These are phyloP conservation scores for Psittacula derbiana DNA, from an alignment of 2,797 vertebrate genomes.

Conservation along the genomic window DNA sequence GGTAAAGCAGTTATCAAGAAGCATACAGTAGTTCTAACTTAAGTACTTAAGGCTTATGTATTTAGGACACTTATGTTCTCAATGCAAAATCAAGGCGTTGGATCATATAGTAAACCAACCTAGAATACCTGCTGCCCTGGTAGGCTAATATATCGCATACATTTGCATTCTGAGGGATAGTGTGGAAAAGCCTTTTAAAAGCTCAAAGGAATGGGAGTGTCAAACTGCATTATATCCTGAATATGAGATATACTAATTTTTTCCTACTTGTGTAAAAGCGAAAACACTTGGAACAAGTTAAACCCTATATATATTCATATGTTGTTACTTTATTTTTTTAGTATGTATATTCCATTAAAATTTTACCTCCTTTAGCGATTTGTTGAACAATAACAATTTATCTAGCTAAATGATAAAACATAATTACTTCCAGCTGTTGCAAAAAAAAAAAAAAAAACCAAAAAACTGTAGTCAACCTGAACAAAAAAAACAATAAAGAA, in stretches of 20 bases:
- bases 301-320: not conserved
- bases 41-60: not conserved
- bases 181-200: not conserved
- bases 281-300: not conserved
- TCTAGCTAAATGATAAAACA: not conserved
- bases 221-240: not conserved
- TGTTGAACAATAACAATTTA: constrained; percentile 19
- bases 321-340: not conserved
- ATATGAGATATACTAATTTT: not conserved
- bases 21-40: not conserved
- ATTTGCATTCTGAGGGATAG: not conserved
- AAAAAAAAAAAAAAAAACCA: no score
- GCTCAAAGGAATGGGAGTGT: not conserved
- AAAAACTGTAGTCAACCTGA: not conserved
- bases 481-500: not conserved
- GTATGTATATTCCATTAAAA: not conserved
- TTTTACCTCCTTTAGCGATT: not conserved
- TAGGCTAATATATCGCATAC: not conserved
- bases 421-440: constrained; percentile 16
- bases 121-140: not conserved
- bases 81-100: not conserved
- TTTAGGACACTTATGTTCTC: not conserved
- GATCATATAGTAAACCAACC: not conserved
- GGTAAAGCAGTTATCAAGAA: not conserved
- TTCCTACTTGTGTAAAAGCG: not conserved